Base-by-base conservation (phyloP, 64 coral and sea anemone genomes). In the Actinia equina region DNA sequence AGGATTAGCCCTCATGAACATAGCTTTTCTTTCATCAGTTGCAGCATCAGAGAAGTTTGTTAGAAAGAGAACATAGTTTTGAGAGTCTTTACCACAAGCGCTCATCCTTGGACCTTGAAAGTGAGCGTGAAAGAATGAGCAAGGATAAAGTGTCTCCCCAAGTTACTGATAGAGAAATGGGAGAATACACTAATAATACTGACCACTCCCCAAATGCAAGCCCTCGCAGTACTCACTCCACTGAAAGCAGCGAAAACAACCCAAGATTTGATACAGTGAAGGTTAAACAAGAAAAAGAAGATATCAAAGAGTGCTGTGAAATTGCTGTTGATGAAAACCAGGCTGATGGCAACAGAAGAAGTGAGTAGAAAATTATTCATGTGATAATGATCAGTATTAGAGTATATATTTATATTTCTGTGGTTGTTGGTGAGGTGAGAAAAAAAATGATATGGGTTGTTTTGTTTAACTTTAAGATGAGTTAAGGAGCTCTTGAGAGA, bases 1-100 rank as follows among this genome's bases (percentile, higher is more conserved):
- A 87, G 94, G 46, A 87, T 96, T 41, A 77, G 82, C 14, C 94
- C 91, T 2, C 94, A 89, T n/a, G 94, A 96, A n/a, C 94, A 96
- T 83, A 67, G 74, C 8, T 96, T 93, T 80, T 87, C 94, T 20
- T 96, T 53, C 94, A 96, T 37, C 94, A 93, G 20, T 78, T 96
- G 37, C 94, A 96, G 59, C 94, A 93, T 43, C 94, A 93, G 57
- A 89, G 94, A 81, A 86, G 80, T 43, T 84, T 96, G 44, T 57
- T 96, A 14, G 94, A 96, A 14, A 83, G 91, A 20, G 94, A 96
- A 13, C 94, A 83, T 25, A 81, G 88, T 76, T 87, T 96, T 57
- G 94, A 96, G n/a, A 89, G 89, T 65, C 80, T 83, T 44, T 92
- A 88, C 87, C 87, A 88, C 56, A 84, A 86, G 82, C 87, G 71